Percentiles rank a stretch among this genome's conserved stretches.
Conservation (phyloP, 2,888 invertebrate species). For the Pycnomerus fuliginosus region DNA sequence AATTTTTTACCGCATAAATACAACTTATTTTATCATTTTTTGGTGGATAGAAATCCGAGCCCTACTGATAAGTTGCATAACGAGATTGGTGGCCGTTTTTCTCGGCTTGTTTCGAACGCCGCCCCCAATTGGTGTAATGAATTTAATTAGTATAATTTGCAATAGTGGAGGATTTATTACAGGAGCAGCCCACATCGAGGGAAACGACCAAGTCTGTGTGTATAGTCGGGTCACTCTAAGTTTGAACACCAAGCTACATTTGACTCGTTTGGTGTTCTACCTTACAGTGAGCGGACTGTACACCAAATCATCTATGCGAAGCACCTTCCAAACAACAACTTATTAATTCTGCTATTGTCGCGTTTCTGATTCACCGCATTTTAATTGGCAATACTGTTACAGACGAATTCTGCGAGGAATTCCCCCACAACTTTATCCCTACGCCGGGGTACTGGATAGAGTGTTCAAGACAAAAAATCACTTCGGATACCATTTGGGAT, state of each 20-base stretch:
- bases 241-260: constrained; percentile 86
- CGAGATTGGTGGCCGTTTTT: no score
- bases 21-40: no score
- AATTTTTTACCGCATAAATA: no score
- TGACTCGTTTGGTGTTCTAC: constrained; percentile 91
- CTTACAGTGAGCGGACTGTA: constrained; percentile 86
- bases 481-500: constrained; percentile 82
- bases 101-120: no score
- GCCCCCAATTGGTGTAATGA: not conserved
- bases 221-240: constrained; percentile 81
- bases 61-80: no score
- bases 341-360: no score
- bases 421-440: constrained; percentile 86
- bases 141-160: constrained; percentile 10
- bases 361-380: no score
- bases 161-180: constrained; percentile 10
- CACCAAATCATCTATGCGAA: constrained; percentile 44
- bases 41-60: no score
- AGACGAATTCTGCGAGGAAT: constrained; percentile 94
- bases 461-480: constrained; percentile 88
- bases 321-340: constrained; percentile 18
- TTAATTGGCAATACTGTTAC: constrained; percentile 45
- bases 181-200: constrained; percentile 8
- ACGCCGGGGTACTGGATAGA: constrained; percentile 96
- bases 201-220: constrained; percentile 37